Conservation (phyloP, 2,113 vertebrate species). For the Elanus axillaris region DNA sequence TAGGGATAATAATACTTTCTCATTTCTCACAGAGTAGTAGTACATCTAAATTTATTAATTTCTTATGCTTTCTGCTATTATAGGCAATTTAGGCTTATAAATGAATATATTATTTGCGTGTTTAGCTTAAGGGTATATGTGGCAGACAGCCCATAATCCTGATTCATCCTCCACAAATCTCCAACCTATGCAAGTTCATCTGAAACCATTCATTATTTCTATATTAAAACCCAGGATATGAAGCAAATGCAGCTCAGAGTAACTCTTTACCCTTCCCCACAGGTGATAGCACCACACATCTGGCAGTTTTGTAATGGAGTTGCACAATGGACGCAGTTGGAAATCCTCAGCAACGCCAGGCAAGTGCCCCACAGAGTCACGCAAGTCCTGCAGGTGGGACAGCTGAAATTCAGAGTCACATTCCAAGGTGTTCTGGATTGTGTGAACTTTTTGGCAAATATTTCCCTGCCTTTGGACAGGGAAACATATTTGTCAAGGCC, state of each 20-base stretch:
- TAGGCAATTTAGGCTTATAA: not conserved
- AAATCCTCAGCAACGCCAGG: not conserved
- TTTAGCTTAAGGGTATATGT: not conserved
- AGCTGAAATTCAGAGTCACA: not conserved
- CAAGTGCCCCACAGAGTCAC: not conserved
- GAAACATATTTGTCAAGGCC: not conserved
- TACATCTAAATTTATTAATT: not conserved
- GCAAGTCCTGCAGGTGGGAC: not conserved
- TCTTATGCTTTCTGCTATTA: not conserved
- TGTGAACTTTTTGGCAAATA: not conserved
- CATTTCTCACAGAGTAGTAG: not conserved
- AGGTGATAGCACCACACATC: not conserved
- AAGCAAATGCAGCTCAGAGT: not conserved
- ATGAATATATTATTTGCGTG: not conserved
- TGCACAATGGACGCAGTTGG: not conserved
- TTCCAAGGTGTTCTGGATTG: not conserved
- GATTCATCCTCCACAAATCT: conserved; percentile 6
- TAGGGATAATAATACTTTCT: not conserved
- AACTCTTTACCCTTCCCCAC: not conserved
- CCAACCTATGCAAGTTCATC: not conserved
- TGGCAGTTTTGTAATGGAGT: not conserved
- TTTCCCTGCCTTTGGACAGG: not conserved
- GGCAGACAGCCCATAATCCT: conserved; percentile 8
- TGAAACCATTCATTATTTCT: conserved; percentile 8
- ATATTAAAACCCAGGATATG: not conserved